phyloP scores from a whole-genome alignment of 2,797 vertebrate genomes.

The Lacerta bilineata region DNA sequence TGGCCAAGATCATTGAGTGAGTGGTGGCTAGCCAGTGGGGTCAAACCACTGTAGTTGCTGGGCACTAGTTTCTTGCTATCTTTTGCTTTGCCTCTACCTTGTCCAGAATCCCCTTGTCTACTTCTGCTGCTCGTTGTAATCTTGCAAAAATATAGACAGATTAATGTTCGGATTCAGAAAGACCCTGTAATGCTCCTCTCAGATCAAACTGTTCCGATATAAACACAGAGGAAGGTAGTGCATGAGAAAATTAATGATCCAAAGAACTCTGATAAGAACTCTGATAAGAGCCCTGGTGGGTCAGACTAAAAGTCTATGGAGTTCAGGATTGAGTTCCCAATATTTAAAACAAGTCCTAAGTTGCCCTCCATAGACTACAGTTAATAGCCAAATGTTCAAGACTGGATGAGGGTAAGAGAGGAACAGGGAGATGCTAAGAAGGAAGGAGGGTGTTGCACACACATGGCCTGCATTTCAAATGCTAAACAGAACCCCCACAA shows the following conservation, averaged over 20 bases:
- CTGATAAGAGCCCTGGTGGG: not conserved
- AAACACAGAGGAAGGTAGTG: not conserved
- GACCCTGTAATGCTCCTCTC: not conserved
- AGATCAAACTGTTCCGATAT: not conserved
- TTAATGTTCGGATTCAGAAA: not conserved
- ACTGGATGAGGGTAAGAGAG: not conserved
- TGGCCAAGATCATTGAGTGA: too few species aligned
- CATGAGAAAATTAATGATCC: too few species aligned
- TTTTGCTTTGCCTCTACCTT: not conserved
- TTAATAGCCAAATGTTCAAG: not conserved
- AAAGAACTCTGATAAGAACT: not conserved
- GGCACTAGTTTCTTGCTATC: not conserved
- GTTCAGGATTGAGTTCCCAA: not conserved
- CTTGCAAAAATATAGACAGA: not conserved
- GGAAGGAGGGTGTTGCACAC: not conserved
- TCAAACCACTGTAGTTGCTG: not conserved
- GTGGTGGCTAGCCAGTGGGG: too few species aligned
- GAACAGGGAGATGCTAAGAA: not conserved
- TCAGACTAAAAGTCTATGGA: not conserved
- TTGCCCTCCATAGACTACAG: not conserved
- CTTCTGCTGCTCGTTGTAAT: not conserved
- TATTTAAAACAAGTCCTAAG: not conserved
- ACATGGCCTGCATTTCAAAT: not conserved
- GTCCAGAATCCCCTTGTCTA: not conserved
- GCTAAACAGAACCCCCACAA: not conserved